phyloP scores from a whole-genome alignment of 2,113 vertebrate genomes.

The Acrocephalus arundinaceus region DNA sequence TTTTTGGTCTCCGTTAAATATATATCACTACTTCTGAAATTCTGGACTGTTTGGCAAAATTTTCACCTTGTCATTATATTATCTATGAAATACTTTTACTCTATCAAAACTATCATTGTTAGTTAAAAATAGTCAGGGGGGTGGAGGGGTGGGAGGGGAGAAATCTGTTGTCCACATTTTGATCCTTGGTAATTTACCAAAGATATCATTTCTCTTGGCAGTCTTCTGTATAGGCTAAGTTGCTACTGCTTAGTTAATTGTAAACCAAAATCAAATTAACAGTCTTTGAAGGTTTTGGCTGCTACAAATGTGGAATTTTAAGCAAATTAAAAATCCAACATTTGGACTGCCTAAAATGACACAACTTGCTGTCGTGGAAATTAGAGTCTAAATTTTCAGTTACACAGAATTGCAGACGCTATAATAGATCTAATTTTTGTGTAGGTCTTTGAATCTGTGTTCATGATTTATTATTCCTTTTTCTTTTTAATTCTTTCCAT shows the following conservation, averaged over 20 bases:
- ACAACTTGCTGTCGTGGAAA: constrained; percentile 24
- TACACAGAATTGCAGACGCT: background rate
- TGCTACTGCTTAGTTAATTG: constrained; percentile 81
- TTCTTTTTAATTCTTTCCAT: constrained; percentile 46
- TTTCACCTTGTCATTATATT: constrained; percentile 63
- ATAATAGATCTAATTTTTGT: background rate
- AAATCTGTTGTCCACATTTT: constrained; percentile 79
- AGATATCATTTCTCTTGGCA: constrained; percentile 81
- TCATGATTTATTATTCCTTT: constrained; percentile 22
- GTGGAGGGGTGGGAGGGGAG: background rate
- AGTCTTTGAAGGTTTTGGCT: constrained; percentile 70
- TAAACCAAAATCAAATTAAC: constrained; percentile 83
- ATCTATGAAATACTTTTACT: constrained; percentile 37
- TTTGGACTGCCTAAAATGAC: constrained; percentile 38
- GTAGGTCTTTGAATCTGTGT: background rate
- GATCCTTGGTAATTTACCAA: constrained; percentile 77
- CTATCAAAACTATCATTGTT: constrained; percentile 54
- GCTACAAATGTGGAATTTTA: constrained; percentile 17
- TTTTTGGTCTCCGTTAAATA: constrained; percentile 66
- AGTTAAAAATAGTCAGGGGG: constrained; percentile 64
- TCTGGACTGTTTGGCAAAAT: constrained; percentile 60
- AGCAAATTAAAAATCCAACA: constrained; percentile 45
- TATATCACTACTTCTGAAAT: constrained; percentile 41
- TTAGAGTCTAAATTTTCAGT: constrained; percentile 33
- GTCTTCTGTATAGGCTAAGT: constrained; percentile 62